A percentile compares a stretch with the other conserved stretches of the same genome.
Evolutionary conservation across 1,140 invertebrate genomes (phyloP).

Genomic region (Drosophila suzukii): DNA sequence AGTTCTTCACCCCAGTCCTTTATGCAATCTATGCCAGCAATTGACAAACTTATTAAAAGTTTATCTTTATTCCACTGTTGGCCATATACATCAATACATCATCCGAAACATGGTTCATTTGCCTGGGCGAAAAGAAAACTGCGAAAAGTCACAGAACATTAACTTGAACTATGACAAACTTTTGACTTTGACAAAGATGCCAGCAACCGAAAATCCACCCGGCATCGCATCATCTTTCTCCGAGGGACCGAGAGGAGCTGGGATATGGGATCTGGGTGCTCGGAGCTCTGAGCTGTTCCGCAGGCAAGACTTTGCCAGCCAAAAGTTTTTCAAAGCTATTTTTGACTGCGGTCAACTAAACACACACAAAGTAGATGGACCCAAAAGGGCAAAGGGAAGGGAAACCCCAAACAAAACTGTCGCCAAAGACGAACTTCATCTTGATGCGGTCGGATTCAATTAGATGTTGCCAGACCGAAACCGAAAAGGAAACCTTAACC

Average conservation of each 20-base stretch:
- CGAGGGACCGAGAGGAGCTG: not conserved
- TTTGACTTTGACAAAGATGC: slow-evolving; percentile 78
- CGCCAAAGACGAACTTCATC: slow-evolving; percentile 75
- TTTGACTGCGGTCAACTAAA: slow-evolving; percentile 82
- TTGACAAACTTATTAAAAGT: slow-evolving; percentile 76
- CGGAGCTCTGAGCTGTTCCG: not conserved
- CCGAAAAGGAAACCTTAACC: slow-evolving; percentile 53
- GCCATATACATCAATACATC: slow-evolving; percentile 67
- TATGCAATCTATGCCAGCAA: slow-evolving; percentile 45
- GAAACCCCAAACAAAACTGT: slow-evolving; percentile 68
- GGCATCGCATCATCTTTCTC: slow-evolving; percentile 20
- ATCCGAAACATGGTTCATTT: slow-evolving; percentile 72
- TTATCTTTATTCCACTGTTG: slow-evolving; percentile 36
- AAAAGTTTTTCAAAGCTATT: slow-evolving; percentile 78
- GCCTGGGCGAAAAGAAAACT: slow-evolving; percentile 60
- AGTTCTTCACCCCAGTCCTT: slow-evolving; percentile 33
- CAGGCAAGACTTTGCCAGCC: slow-evolving; percentile 35
- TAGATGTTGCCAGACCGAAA: slow-evolving; percentile 65
- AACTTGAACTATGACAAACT: slow-evolving; percentile 82
- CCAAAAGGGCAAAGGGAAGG: not conserved
- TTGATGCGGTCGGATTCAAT: slow-evolving; percentile 79
- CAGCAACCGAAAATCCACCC: slow-evolving; percentile 53
- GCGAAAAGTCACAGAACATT: slow-evolving; percentile 81
- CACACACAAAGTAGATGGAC: slow-evolving; percentile 66
- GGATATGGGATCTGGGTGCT: not conserved